Conservation (phyloP, 1,140 invertebrate genomes). For the Gonioctena quinquepunctata region DNA sequence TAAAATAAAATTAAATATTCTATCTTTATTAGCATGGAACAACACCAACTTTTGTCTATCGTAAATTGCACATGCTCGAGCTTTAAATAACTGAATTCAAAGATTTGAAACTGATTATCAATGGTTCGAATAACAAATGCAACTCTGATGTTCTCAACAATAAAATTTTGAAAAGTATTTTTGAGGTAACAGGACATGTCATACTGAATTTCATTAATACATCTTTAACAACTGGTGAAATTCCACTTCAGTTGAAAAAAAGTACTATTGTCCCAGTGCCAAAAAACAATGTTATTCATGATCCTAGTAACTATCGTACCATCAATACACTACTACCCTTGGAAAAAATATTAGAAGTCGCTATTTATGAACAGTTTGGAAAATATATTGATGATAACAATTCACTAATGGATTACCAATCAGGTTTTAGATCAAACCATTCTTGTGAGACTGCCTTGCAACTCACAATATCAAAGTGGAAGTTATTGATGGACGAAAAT, state of each 20-base stretch:
- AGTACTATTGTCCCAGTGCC: no score
- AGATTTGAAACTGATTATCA: background rate
- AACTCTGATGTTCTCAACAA: background rate
- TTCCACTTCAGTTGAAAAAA: background rate
- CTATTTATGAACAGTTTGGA: background rate
- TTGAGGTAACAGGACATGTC: no score
- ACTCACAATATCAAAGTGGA: no score
- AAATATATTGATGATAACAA: background rate
- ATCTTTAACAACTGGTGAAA: background rate
- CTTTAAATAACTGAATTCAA: background rate
- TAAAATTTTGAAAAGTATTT: background rate
- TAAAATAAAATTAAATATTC: background rate
- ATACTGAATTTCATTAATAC: background rate
- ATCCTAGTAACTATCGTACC: no score
- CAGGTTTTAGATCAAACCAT: no score
- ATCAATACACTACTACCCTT: no score
- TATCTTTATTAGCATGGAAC: background rate
- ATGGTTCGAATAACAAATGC: background rate
- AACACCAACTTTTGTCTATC: background rate
- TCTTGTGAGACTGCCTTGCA: no score
- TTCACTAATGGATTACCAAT: no score
- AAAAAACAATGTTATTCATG: no score
- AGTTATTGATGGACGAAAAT: no score
- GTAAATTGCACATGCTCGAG: background rate
- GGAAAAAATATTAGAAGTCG: no score